Percentiles rank a stretch among this genome's conserved stretches.
Conservation (phyloP, 2,888 invertebrate genomes). For the Mycogona germanica region DNA sequence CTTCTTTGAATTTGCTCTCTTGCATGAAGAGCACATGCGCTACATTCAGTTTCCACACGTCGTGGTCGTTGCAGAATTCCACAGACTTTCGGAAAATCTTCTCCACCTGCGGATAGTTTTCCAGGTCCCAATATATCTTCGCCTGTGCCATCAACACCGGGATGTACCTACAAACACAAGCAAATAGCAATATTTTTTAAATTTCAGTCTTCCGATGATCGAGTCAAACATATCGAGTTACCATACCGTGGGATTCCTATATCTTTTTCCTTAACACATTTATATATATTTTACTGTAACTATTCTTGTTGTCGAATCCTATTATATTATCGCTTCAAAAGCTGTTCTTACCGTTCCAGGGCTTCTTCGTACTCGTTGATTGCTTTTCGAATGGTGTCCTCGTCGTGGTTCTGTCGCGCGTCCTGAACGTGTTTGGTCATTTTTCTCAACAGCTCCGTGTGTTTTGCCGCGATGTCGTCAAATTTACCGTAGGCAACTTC, state of each 20-base stretch:
- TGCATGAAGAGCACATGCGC: constrained; percentile 99
- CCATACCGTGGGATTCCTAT: constrained; percentile 37
- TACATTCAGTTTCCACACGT: constrained; percentile 93
- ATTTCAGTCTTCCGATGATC: too few species aligned
- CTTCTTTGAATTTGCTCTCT: constrained; percentile 95
- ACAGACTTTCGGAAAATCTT: constrained; percentile 93
- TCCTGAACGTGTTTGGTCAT: constrained; percentile 91
- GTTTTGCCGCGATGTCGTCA: constrained; percentile 82
- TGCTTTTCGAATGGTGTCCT: constrained; percentile 75
- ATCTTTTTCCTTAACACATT: too few species aligned
- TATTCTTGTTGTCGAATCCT: background rate
- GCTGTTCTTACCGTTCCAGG: constrained; percentile 45
- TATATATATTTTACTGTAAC: too few species aligned
- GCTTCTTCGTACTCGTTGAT: constrained; percentile 85
- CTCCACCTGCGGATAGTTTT: constrained; percentile 91
- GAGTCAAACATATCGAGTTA: too few species aligned
- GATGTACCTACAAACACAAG: constrained; percentile 52
- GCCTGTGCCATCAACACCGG: constrained; percentile 99
- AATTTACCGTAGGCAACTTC: constrained; percentile 93
- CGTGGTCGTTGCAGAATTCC: constrained; percentile 96
- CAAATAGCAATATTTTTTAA: too few species aligned
- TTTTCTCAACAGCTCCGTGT: constrained; percentile 79
- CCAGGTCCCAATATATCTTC: constrained; percentile 95
- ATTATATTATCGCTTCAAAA: too few species aligned
- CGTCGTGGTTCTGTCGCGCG: constrained; percentile 74